These are phyloP conservation scores for Catharus fuscescens DNA, from an alignment of 2,113 vertebrate genomes.

Conservation along the genomic window DNA sequence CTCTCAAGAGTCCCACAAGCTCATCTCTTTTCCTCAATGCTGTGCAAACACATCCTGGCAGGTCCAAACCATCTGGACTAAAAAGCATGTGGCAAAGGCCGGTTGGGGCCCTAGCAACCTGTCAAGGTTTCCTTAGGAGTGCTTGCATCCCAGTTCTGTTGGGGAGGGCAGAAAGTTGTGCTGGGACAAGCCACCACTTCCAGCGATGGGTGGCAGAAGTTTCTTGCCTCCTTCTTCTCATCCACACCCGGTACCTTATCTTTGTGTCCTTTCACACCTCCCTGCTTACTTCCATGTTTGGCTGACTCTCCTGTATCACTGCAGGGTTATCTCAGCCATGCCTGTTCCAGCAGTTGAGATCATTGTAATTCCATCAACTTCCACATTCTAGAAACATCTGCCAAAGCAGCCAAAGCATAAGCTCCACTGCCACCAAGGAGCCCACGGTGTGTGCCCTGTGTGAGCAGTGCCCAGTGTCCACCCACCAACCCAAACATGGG, in stretches of 20 bases:
- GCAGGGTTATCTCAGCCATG: not conserved
- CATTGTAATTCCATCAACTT: not conserved
- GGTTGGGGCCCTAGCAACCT: not conserved
- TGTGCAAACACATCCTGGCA: not conserved
- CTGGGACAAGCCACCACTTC: rapidly evolving
- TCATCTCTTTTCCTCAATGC: not conserved
- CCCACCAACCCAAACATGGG: rapidly evolving
- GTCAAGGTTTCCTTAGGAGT: not conserved
- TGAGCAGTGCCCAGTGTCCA: not conserved
- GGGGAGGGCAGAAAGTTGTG: not conserved
- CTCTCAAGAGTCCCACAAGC: not conserved
- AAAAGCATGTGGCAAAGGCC: not conserved
- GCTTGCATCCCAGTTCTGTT: rapidly evolving
- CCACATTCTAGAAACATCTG: not conserved
- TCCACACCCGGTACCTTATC: not conserved
- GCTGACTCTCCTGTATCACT: not conserved
- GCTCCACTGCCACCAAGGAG: rapidly evolving
- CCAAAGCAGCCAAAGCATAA: not conserved
- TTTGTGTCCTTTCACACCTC: not conserved
- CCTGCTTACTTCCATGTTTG: not conserved
- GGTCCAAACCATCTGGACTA: not conserved
- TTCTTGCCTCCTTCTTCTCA: not conserved
- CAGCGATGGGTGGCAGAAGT: not conserved
- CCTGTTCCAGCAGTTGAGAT: not conserved
- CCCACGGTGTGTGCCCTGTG: rapidly evolving